Evolutionary conservation across 2,797 vertebrate genomes (phyloP), one percentile per base, ranked within the genome.

Genomic region (Periophthalmus magnuspinnatus): DNA sequence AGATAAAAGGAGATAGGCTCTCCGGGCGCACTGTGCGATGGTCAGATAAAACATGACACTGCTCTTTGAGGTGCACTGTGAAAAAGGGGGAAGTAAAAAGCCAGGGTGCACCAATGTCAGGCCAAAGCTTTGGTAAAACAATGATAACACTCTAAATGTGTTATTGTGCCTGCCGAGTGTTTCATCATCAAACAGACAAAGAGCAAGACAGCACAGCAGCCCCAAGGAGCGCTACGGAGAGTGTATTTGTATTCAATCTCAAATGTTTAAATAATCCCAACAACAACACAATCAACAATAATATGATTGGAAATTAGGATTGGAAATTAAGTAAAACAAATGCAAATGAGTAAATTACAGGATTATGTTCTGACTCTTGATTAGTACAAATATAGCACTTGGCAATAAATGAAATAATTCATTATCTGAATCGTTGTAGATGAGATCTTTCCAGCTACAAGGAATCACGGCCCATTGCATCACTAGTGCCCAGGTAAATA

Each of bases 11-110:
- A 84, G 88, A 86, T 81, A 67, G 76, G 76, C 80, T 85, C 78
- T 85, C 74, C 67, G 57, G 84, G 75, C 76, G 82, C 72, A 47
- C 74, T 86, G 82, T 75, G 88, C 84, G 81, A 88, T 90, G 87
- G 89, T 89, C 86, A 87, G 90, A 90, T 90, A 88, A 89, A 88
- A 88, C 85, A 87, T 89, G 90, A 88, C 89, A 84, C 85, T 85
- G 82, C 79, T 88, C 85, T 89, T 89, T 86, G 86, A 88, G 86
- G 85, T 81, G 71, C 80, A 85, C 75, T 75, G 81, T 78, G 82
- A 83, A 87, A 87, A 85, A 83, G 76, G 65, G 70, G 56, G 79
- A 79, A 71, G 69, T 52, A 80, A 76, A 83, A 82, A 73, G 71
- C 65, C 65, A 74, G 80, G 71, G 74, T 82, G 80, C 81, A 77